phyloP scores from a whole-genome alignment of 2,888 invertebrate genomes.

The Eupithecia subumbrata region DNA sequence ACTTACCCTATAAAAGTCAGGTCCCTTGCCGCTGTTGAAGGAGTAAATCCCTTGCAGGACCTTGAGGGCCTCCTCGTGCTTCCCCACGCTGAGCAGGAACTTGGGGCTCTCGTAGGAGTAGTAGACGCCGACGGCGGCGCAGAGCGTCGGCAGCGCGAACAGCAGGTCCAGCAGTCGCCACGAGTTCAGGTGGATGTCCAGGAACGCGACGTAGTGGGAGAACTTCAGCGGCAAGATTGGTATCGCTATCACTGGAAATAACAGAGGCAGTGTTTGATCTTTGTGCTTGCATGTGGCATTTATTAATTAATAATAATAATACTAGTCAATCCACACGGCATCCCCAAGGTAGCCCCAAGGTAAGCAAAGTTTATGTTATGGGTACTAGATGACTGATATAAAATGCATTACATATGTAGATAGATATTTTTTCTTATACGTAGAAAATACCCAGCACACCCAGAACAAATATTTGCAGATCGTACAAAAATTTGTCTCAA shows the following conservation, averaged over 20 bases:
- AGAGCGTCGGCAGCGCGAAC: slow-evolving; percentile 85
- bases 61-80: slow-evolving; percentile 80
- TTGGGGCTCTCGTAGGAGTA: slow-evolving; percentile 90
- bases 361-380: no score
- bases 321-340: no score
- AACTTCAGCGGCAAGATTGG: slow-evolving; percentile 85
- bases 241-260: slow-evolving; percentile 85
- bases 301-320: no score
- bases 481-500: no score
- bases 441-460: no score
- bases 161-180: slow-evolving; percentile 89
- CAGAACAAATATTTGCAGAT: no score
- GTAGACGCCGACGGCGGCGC: slow-evolving; percentile 83
- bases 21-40: slow-evolving; percentile 62
- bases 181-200: slow-evolving; percentile 85
- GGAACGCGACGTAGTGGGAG: slow-evolving; percentile 67
- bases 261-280: not conserved
- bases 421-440: no score
- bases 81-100: slow-evolving; percentile 85
- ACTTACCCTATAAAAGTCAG: slow-evolving; percentile 62
- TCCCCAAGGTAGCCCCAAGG: no score
- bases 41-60: slow-evolving; percentile 62
- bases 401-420: no score
- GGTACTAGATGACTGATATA: no score
- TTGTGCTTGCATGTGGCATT: not conserved